Percentiles rank a stretch among this genome's conserved stretches.
These are phyloP conservation scores for Spinus olivaceus DNA, from an alignment of 2,797 vertebrate species.

Conservation along the genomic window DNA sequence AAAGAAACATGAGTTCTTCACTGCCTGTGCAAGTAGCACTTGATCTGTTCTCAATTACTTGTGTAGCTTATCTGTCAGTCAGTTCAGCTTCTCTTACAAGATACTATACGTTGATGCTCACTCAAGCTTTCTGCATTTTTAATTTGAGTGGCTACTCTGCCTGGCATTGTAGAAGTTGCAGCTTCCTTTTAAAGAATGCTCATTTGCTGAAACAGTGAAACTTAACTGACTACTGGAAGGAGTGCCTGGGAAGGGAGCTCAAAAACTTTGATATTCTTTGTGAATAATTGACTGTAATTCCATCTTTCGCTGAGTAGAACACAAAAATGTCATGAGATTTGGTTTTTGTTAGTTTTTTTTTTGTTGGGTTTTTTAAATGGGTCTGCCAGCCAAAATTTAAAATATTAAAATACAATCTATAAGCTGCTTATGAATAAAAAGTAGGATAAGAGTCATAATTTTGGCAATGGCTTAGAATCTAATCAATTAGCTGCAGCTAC, in stretches of 20 bases:
- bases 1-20: neutral
- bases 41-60: neutral
- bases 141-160: neutral
- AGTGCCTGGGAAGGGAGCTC: neutral
- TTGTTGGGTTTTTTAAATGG: neutral
- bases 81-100: neutral
- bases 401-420: neutral
- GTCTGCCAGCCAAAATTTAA: neutral
- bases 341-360: neutral
- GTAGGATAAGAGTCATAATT: neutral
- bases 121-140: neutral
- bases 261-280: neutral
- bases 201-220: neutral
- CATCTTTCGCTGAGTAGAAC: neutral
- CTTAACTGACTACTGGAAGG: neutral
- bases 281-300: neutral
- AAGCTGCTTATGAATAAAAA: neutral
- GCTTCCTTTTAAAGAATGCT: neutral
- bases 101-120: neutral
- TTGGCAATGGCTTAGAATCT: neutral
- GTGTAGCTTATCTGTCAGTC: neutral
- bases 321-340: neutral
- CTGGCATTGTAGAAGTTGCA: neutral
- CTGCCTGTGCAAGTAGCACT: neutral
- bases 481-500: neutral